Evolutionary conservation across 2,113 vertebrate species (phyloP), one percentile per base, ranked within the genome.

Genomic region (Astatotilapia flaviijosephi): DNA sequence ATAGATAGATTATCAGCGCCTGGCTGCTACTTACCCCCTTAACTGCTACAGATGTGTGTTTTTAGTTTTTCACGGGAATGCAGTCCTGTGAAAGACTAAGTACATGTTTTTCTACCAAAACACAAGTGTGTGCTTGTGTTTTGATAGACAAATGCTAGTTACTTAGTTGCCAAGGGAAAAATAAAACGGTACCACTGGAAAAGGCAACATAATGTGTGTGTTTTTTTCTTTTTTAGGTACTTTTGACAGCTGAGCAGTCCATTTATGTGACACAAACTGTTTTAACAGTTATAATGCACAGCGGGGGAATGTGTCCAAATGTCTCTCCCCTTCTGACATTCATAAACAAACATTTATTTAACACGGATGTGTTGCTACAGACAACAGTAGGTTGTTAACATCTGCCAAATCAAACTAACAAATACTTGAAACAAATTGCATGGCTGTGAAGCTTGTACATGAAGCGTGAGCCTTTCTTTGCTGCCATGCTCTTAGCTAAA

Each of bases 111-210:
- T 23, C 14, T 17, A 28, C 9, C 26, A 58, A 15, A 58, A 28
- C 13, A 15, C 1, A 2, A 14, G 35, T 21, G 62, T 40, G 62
- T 68, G 35, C 15, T 31, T 70, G 12, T 70, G n/a, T 17, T 73
- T 73, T 17, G 4, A 0, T 26, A 26, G 40, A 62, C 6, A 62
- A 62, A 62, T 2, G 1, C 58, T 0, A 62, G 17, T 11, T 0
- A 60, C 56, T 60, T 62, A 47, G 23, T 5, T 47, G 23, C 2
- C 8, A 75, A 75, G 40, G 68, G 6, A 28, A 47, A 75, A 47
- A 1, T 37, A 17, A 75, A 42, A 15, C 2, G 1, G 5, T 0
- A 45, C 5, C 14, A 73, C 42, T 47, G 70, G 23, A 28, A 0
- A 47, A 8, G 21, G 70, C 23, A 49, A 49, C 9, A 75, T 75